A percentile compares a stretch with the other conserved stretches of the same genome.
phyloP scores from a whole-genome alignment of 2,113 vertebrate species.

The Synodontis membranacea region DNA sequence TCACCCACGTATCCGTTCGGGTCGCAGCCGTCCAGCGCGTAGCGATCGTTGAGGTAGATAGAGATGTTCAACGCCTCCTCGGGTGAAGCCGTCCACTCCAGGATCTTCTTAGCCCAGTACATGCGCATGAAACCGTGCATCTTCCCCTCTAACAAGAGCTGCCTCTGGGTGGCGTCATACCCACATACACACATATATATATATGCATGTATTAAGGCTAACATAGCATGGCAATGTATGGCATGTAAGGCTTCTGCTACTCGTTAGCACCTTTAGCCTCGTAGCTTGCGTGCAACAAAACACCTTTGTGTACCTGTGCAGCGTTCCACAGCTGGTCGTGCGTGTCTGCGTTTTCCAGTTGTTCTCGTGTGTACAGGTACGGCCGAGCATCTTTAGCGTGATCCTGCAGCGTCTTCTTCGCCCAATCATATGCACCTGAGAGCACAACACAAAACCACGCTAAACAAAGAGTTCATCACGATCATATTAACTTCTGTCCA shows the following conservation, averaged over 20 bases:
- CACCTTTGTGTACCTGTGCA: constrained; percentile 74
- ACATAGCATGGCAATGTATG: too few species aligned
- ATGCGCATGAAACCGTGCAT: constrained; percentile 88
- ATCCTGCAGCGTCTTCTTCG: constrained; percentile 79
- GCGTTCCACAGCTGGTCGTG: constrained; percentile 84
- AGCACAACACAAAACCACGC: background rate
- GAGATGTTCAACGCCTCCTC: constrained; percentile 81
- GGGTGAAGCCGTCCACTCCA: constrained; percentile 85
- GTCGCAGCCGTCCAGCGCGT: constrained; percentile 79
- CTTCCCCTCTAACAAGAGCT: constrained; percentile 84
- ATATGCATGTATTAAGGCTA: background rate
- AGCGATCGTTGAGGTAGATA: constrained; percentile 84
- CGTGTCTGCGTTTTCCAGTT: constrained; percentile 79
- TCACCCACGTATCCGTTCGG: constrained; percentile 82
- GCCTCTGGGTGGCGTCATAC: constrained; percentile 63
- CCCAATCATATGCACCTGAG: constrained; percentile 76
- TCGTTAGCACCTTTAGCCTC: background rate
- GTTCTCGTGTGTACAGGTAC: constrained; percentile 72
- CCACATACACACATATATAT: background rate
- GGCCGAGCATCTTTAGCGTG: constrained; percentile 77
- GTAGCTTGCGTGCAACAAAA: background rate
- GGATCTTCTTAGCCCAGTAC: constrained; percentile 95
- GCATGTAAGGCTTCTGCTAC: background rate
- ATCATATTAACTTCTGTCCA: too few species aligned
- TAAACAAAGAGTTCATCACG: background rate